Conservation (phyloP, 2,888 invertebrate genomes). For the Julus scanicus region DNA sequence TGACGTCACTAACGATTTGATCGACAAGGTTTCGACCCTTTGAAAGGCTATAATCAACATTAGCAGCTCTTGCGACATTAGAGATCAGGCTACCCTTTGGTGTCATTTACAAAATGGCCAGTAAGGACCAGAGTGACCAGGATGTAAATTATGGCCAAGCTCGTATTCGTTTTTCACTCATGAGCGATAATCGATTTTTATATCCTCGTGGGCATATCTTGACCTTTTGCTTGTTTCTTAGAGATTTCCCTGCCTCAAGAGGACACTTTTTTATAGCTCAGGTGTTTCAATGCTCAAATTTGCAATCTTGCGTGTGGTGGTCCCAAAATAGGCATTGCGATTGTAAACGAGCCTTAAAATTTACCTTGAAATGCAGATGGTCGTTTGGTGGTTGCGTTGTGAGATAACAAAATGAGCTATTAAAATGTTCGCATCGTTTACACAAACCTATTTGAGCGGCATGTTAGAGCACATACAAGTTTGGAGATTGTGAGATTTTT, state of each 20-base stretch:
- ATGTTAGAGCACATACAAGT: too few relatives aligned
- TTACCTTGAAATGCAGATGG: neutral
- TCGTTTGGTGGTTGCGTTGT: too few relatives aligned
- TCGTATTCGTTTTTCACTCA: neutral
- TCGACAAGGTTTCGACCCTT: neutral
- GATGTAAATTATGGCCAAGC: neutral
- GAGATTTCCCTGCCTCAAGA: neutral
- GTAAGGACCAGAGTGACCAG: neutral
- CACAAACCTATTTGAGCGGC: too few relatives aligned
- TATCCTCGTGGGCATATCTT: neutral
- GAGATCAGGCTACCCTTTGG: neutral
- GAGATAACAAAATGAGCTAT: too few relatives aligned
- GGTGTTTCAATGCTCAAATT: neutral
- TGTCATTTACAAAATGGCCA: neutral
- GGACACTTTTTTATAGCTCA: neutral
- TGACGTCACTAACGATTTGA: slow-evolving; percentile 10
- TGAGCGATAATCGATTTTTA: neutral
- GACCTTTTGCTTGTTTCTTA: neutral
- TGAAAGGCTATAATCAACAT: slow-evolving; percentile 19
- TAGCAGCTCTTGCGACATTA: neutral
- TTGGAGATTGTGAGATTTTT: too few relatives aligned
- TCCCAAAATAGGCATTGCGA: too few relatives aligned
- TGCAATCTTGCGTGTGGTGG: neutral
- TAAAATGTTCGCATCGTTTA: too few relatives aligned
- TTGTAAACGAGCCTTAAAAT: too few relatives aligned